Conservation (phyloP, 2,888 invertebrate genomes). For the Tethea ocularis region DNA sequence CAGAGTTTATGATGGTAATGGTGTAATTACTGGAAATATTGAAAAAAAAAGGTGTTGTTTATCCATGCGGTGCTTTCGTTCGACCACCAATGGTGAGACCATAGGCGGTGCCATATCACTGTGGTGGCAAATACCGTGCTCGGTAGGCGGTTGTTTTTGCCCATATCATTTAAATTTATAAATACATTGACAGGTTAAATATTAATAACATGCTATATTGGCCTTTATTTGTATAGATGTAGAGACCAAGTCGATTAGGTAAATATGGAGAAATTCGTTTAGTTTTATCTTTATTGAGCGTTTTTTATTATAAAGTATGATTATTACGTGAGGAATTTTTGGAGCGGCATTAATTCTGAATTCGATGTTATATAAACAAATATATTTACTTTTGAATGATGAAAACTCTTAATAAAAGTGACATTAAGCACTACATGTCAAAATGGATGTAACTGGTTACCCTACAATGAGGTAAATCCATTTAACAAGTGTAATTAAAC, state of each 20-base stretch:
- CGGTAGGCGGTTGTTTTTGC: constrained; percentile 39
- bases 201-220: neutral
- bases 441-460: no score
- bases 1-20: constrained; percentile 3
- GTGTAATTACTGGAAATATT: constrained; percentile 17
- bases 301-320: neutral
- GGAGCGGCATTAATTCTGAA: neutral
- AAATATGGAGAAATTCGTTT: neutral
- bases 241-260: neutral
- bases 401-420: no score
- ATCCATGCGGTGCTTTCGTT: constrained; percentile 33
- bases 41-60: constrained; percentile 35
- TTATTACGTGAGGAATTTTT: neutral
- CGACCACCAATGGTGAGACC: constrained; percentile 46
- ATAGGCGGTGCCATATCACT: constrained; percentile 26
- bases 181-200: constrained; percentile 8
- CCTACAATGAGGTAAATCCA: neutral
- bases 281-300: neutral
- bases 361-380: no score
- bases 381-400: no score
- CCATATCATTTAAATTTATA: constrained; percentile 9
- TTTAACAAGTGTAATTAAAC: neutral
- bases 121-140: constrained; percentile 20
- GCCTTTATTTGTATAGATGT: neutral
- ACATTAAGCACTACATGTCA: no score